Base-by-base conservation (phyloP, 1,140 invertebrate species). In the Melitaea cinxia region DNA sequence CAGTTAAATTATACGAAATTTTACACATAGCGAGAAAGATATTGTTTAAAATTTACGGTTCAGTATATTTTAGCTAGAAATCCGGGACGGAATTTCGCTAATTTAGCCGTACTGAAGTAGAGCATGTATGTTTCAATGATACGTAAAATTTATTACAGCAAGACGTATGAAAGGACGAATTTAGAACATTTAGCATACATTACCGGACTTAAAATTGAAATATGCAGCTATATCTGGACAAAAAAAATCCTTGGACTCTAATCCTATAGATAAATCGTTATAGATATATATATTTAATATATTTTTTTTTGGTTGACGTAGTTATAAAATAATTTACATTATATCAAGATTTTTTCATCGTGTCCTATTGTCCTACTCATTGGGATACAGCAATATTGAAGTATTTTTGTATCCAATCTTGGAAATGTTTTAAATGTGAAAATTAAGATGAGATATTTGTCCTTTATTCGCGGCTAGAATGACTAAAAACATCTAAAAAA, bases 41-140 rank as follows among this genome's bases (percentile, higher is more conserved):
- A 21, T 47, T 23, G 12, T 19, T 9, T 2, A n/a, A 6, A 47
- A 47, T 47, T 23, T 47, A 47, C 23, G 42, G 19, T 14, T 12
- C 17, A 47, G 42, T 47, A 47, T 23, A 47, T 47, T 47, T 47
- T 47, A 47, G 17, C 42, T 47, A n/a, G 21, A 47, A 47, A 47
- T 47, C 21, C 19, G 42, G 42, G 17, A 45, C 42, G 42, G 42
- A 47, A 47, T 47, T 21, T 23, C 23, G 21, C 42, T 47, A 47
- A 47, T 47, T 21, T 14, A 47, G 42, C 19, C 21, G 17, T 47
- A 47, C 42, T 47, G 21, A 47, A 47, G 42, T 47, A 23, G 42
- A 21, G 17, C 42, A 47, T 23, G 17, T 23, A 47, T 47, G 21
- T 47, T 47, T 42, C 37, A 42, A 42, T 42, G 37, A 42, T 42